These are phyloP conservation scores for Drosophila teissieri DNA, from an alignment of 1,140 invertebrate species.

Conservation along the genomic window DNA sequence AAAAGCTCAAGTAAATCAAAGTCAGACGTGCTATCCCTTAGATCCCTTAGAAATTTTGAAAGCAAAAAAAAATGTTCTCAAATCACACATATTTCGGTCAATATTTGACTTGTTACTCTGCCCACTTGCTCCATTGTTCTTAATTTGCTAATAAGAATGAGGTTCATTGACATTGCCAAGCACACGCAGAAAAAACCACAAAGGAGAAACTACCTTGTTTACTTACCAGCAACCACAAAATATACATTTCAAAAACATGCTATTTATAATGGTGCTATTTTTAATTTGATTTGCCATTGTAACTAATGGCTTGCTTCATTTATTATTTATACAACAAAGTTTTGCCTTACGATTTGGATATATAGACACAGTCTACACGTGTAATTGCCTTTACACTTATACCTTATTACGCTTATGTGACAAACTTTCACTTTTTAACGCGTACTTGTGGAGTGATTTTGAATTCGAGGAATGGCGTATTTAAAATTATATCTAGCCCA, in stretches of 20 bases:
- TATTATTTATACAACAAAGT: constrained; percentile 19
- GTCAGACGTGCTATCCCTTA: background rate
- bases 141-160: constrained; percentile 13
- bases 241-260: constrained; percentile 6
- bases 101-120: background rate
- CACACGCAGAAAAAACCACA: background rate
- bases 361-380: constrained; percentile 10
- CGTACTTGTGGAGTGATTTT: constrained; percentile 12
- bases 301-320: constrained; percentile 11
- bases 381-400: constrained; percentile 41
- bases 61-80: no score
- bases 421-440: constrained; percentile 47
- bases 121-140: constrained; percentile 1
- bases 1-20: background rate
- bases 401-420: constrained; percentile 38
- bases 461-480: constrained; percentile 1
- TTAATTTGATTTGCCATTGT: background rate
- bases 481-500: background rate
- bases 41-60: no score
- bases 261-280: background rate
- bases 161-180: constrained; percentile 26
- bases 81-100: background rate
- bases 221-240: constrained; percentile 16
- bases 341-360: constrained; percentile 10
- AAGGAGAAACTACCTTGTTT: constrained; percentile 35